Conservation (phyloP, 2,797 vertebrate genomes). For the Gambelia wislizenii region DNA sequence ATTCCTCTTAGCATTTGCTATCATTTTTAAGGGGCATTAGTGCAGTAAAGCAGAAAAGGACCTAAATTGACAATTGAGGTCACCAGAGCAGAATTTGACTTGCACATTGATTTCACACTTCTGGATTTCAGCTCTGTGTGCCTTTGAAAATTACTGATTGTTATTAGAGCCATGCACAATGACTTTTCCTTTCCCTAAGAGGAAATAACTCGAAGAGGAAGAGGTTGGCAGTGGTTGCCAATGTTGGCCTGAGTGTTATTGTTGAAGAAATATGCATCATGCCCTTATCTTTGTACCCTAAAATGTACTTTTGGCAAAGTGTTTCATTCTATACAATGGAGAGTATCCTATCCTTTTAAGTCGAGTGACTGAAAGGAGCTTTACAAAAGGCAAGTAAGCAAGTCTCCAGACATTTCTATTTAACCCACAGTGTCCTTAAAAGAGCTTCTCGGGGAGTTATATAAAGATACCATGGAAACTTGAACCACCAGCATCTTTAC, state of each 20-base stretch:
- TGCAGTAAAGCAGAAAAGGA: slow-evolving; percentile 16
- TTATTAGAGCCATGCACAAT: neutral
- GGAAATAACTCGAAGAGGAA: slow-evolving; percentile 3
- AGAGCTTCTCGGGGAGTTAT: neutral
- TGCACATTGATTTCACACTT: slow-evolving; percentile 32
- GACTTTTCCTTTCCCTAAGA: neutral
- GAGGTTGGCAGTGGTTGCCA: slow-evolving; percentile 16
- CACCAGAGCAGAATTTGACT: slow-evolving; percentile 34
- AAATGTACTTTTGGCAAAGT: slow-evolving; percentile 21
- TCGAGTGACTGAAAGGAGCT: neutral
- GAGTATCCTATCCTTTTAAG: neutral
- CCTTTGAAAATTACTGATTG: neutral
- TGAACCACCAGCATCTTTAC: neutral
- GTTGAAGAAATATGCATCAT: slow-evolving; percentile 12
- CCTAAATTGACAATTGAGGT: slow-evolving; percentile 20
- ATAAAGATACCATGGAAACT: neutral
- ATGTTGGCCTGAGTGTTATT: neutral
- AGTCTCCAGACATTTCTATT: neutral
- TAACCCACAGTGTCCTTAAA: neutral
- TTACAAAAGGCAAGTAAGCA: neutral
- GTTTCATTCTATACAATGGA: slow-evolving; percentile 9
- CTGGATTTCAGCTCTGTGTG: neutral
- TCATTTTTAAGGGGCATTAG: slow-evolving; percentile 9
- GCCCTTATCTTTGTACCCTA: slow-evolving; percentile 11
- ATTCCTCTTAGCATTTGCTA: neutral